A percentile compares a stretch with the other conserved stretches of the same genome.
phyloP scores from a whole-genome alignment of 2,113 vertebrate species.

The Hippocampus abdominalis region DNA sequence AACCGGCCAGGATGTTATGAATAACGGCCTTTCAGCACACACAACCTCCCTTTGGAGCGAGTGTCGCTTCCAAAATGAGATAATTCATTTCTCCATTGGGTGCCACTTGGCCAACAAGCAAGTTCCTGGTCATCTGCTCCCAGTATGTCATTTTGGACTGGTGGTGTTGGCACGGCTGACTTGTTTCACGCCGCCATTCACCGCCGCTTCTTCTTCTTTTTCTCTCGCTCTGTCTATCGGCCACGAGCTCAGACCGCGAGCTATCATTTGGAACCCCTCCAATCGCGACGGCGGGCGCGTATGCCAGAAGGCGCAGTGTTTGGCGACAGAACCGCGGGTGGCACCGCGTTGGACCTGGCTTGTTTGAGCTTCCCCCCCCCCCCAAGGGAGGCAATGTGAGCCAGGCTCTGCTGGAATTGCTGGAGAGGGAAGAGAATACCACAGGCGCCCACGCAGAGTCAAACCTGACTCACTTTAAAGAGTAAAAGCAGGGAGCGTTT shows the following conservation, averaged over 20 bases:
- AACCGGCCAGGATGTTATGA: background rate
- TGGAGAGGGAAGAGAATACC: constrained; percentile 3
- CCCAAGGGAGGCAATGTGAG: constrained; percentile 33
- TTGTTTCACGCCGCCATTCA: constrained; percentile 42
- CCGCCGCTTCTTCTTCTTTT: constrained; percentile 15
- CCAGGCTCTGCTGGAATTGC: constrained; percentile 14
- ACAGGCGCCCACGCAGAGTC: constrained; percentile 2
- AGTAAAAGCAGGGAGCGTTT: constrained; percentile 14
- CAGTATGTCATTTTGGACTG: constrained; percentile 58
- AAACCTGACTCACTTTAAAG: constrained; percentile 11
- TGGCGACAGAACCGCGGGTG: constrained; percentile 19
- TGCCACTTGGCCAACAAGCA: constrained; percentile 53
- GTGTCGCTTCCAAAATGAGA: constrained; percentile 45
- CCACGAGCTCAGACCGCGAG: constrained; percentile 49
- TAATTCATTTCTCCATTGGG: constrained; percentile 48
- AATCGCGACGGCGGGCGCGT: constrained; percentile 42
- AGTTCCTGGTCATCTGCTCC: constrained; percentile 60
- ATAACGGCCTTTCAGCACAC: background rate
- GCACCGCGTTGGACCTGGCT: constrained; percentile 49
- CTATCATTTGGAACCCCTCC: constrained; percentile 45
- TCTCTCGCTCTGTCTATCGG: constrained; percentile 40
- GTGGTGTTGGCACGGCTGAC: constrained; percentile 41
- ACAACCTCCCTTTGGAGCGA: background rate
- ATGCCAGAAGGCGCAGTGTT: constrained; percentile 50
- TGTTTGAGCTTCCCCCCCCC: constrained; percentile 40